These are phyloP conservation scores for Calidris pygmaea DNA, from an alignment of 2,113 vertebrate genomes.

Conservation along the genomic window DNA sequence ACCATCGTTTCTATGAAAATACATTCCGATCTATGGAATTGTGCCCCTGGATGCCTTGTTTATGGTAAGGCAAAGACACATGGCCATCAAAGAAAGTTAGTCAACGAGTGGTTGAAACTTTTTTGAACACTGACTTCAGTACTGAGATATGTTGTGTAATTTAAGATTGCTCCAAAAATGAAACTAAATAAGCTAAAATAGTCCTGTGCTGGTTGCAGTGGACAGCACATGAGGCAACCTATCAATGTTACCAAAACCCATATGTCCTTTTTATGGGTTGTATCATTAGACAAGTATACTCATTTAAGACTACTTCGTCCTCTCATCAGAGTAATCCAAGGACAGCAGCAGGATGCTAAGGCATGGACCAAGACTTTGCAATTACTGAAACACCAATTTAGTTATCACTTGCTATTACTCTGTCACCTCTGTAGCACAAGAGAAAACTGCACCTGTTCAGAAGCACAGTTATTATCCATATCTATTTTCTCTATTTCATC, in stretches of 20 bases:
- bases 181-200: neutral
- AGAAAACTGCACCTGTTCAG: slow-evolving; percentile 30
- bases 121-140: neutral
- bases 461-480: neutral
- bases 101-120: neutral
- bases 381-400: slow-evolving; percentile 35
- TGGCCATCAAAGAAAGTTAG: neutral
- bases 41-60: neutral
- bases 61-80: neutral
- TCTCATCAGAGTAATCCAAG: neutral
- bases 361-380: neutral
- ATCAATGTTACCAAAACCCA: neutral
- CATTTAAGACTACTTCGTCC: neutral
- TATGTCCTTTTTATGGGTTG: neutral
- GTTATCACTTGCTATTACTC: slow-evolving; percentile 31
- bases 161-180: neutral
- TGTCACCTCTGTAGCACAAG: neutral
- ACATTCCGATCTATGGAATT: neutral
- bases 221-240: neutral
- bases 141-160: neutral
- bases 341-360: neutral
- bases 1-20: neutral
- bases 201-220: neutral
- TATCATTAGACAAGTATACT: neutral
- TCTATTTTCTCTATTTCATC: slow-evolving; percentile 29